Conservation (phyloP, 64 coral and sea anemone genomes). For the Dendrophyllia cribrosa region DNA sequence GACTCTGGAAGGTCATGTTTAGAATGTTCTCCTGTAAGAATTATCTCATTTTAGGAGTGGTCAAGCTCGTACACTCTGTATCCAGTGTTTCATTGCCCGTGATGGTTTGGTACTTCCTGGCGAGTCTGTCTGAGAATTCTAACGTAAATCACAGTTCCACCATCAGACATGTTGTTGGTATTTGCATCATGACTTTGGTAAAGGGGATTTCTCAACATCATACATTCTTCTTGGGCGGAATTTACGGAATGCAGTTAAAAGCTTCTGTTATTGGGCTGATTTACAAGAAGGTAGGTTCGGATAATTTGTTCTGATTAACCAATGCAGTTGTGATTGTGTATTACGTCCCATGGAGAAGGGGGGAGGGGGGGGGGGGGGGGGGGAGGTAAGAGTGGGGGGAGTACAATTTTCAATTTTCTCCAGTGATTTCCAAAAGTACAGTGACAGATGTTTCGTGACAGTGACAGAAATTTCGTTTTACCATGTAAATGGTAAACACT, state of each 20-base stretch:
- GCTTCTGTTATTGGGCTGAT: constrained; percentile 30
- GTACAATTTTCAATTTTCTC: no score
- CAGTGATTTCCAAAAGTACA: no score
- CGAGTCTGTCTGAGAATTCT: background rate
- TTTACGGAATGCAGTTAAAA: constrained; percentile 12
- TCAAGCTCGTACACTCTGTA: constrained; percentile 3
- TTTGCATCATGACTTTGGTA: background rate
- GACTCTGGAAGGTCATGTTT: constrained; percentile 26
- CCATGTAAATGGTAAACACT: no score
- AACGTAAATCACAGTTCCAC: background rate
- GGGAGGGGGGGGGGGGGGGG: no score
- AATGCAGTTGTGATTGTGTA: background rate
- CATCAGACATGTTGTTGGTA: background rate
- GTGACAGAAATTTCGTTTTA: no score
- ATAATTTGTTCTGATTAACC: background rate
- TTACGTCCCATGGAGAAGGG: no score
- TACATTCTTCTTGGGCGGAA: constrained; percentile 16
- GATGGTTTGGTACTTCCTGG: background rate
- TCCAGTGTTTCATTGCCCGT: background rate
- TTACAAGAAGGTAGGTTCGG: constrained; percentile 23
- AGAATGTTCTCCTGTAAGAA: background rate
- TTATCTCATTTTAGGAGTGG: background rate
- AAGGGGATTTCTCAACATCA: constrained; percentile 41
- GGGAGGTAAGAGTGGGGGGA: no score
- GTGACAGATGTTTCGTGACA: no score